phyloP scores from a whole-genome alignment of 2,888 invertebrate genomes.

The Himalopsyche japonica region DNA sequence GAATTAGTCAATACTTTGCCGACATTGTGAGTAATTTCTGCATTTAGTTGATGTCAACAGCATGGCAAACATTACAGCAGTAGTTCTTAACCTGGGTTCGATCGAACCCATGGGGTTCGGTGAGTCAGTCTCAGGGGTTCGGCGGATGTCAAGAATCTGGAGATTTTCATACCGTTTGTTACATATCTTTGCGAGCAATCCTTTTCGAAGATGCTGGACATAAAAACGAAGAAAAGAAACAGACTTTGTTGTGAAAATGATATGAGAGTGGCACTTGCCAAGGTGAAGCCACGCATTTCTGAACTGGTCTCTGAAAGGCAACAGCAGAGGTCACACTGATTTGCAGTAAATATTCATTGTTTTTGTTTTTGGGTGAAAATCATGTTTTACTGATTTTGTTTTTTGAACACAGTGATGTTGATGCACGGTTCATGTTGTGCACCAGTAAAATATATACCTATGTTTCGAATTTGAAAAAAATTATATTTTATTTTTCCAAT shows the following conservation, averaged over 20 bases:
- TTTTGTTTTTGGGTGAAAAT: too few relatives aligned
- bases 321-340: slow-evolving; percentile 15
- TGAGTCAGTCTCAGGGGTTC: neutral
- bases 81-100: neutral
- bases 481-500: neutral
- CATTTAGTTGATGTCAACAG: too few relatives aligned
- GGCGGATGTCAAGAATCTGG: neutral
- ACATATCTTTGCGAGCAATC: neutral
- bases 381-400: too few relatives aligned
- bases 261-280: slow-evolving; percentile 23
- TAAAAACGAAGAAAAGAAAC: slow-evolving; percentile 15
- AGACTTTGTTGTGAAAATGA: slow-evolving; percentile 20
- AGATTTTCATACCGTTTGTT: neutral
- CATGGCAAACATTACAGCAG: too few relatives aligned
- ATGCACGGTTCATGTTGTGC: neutral
- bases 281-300: slow-evolving; percentile 20
- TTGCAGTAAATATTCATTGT: neutral
- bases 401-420: neutral
- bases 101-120: too few relatives aligned
- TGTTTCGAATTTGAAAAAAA: neutral
- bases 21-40: too few relatives aligned
- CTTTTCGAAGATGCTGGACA: slow-evolving; percentile 2
- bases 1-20: too few relatives aligned
- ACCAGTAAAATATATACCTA: neutral
- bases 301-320: slow-evolving; percentile 13